Percentiles rank a stretch among this genome's conserved stretches.
Conservation (phyloP, 2,113 vertebrate genomes). For the Cichladusa arquata region DNA sequence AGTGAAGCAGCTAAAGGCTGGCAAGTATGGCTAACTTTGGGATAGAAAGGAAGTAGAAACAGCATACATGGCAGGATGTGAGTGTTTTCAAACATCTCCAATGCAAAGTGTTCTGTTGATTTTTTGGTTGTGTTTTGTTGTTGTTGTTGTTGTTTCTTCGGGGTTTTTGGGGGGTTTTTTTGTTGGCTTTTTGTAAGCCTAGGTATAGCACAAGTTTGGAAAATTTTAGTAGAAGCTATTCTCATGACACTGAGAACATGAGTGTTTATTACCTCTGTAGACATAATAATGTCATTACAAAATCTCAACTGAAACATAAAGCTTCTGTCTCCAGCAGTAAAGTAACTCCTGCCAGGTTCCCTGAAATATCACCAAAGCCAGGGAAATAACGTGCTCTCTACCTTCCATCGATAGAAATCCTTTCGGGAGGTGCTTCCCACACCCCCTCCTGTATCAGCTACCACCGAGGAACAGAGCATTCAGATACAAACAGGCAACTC, state of each 20-base stretch:
- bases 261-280: background rate
- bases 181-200: background rate
- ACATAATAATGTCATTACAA: background rate
- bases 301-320: background rate
- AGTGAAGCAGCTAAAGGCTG: background rate
- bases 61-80: background rate
- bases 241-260: background rate
- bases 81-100: background rate
- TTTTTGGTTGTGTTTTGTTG: no score
- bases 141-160: no score
- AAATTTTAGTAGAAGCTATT: background rate
- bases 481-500: background rate
- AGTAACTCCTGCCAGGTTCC: background rate
- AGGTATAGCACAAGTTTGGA: background rate
- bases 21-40: background rate
- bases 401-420: background rate
- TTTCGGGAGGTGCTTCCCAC: background rate
- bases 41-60: background rate
- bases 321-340: background rate
- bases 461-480: background rate
- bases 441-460: accelerated
- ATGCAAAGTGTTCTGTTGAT: background rate
- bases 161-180: no score
- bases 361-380: background rate
- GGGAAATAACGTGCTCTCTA: background rate